Evolutionary conservation across 1,140 invertebrate species (phyloP).

Genomic region (Cryptotermes secundus): DNA sequence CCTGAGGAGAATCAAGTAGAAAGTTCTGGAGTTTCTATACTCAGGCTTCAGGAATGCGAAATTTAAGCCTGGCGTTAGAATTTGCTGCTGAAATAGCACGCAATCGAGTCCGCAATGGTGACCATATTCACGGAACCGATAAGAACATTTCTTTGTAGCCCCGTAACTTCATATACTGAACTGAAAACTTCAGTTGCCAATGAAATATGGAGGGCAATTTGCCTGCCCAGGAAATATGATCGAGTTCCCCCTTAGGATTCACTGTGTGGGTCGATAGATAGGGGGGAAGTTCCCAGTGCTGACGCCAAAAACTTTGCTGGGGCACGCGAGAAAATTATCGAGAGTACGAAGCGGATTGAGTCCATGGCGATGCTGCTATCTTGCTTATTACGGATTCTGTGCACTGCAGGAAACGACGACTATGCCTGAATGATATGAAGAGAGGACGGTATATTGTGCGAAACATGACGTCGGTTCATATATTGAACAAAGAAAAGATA

Average conservation of each 20-base stretch:
- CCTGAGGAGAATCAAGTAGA: too few relatives aligned
- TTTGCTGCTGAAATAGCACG: not conserved
- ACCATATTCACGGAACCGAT: not conserved
- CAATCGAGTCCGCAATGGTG: not conserved
- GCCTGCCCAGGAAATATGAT: not conserved
- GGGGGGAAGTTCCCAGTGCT: not conserved
- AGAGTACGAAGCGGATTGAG: not conserved
- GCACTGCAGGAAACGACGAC: not conserved
- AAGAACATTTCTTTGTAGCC: not conserved
- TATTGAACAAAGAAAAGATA: not conserved
- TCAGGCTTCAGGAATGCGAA: not conserved
- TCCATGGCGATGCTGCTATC: not conserved
- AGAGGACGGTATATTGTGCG: not conserved
- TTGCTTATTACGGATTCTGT: not conserved
- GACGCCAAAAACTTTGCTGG: constrained; percentile 13
- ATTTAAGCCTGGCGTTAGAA: not conserved
- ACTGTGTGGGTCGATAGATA: not conserved
- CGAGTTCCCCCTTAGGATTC: not conserved
- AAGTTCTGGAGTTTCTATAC: not conserved
- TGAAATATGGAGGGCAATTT: constrained; percentile 13
- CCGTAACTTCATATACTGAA: not conserved
- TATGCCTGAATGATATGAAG: not conserved
- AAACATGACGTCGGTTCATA: not conserved
- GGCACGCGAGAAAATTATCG: constrained; percentile 15
- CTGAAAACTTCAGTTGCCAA: not conserved